Conservation (phyloP, 2,113 vertebrate species). For the Tetrao urogallus region DNA sequence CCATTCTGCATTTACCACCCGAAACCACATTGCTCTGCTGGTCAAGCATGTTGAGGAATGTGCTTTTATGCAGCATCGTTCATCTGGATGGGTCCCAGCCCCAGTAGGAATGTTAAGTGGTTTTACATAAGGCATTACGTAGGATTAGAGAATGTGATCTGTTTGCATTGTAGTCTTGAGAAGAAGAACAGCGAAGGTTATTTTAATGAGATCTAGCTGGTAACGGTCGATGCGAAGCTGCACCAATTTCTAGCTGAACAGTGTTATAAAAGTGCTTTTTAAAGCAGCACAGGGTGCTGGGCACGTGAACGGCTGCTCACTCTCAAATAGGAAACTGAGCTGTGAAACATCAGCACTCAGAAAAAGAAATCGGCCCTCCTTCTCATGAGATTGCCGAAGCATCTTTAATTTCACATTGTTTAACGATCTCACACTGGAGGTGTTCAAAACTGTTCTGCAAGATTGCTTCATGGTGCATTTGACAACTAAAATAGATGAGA, state of each 20-base stretch:
- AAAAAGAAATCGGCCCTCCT: neutral
- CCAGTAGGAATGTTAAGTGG: constrained; percentile 59
- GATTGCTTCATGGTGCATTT: neutral
- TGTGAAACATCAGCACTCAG: neutral
- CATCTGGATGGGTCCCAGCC: constrained; percentile 48
- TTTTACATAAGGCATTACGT: constrained; percentile 66
- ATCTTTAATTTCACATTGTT: neutral
- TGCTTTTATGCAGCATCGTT: constrained; percentile 58
- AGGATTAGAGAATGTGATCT: constrained; percentile 50
- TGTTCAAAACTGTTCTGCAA: neutral
- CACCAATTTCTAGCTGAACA: neutral
- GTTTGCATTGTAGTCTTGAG: constrained; percentile 39
- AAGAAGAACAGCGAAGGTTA: neutral
- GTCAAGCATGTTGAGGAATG: constrained; percentile 34
- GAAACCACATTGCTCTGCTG: constrained; percentile 15
- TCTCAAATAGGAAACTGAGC: neutral
- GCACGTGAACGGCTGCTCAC: neutral
- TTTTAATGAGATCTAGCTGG: neutral
- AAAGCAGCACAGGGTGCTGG: neutral
- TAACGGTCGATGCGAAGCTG: neutral
- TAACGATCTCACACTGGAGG: rapidly evolving
- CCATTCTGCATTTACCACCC: neutral
- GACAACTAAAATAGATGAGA: neutral
- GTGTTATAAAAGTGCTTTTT: neutral
- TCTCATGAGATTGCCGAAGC: neutral